Evolutionary conservation across 2,113 vertebrate genomes (phyloP).

Genomic region (Takifugu bimaculatus): DNA sequence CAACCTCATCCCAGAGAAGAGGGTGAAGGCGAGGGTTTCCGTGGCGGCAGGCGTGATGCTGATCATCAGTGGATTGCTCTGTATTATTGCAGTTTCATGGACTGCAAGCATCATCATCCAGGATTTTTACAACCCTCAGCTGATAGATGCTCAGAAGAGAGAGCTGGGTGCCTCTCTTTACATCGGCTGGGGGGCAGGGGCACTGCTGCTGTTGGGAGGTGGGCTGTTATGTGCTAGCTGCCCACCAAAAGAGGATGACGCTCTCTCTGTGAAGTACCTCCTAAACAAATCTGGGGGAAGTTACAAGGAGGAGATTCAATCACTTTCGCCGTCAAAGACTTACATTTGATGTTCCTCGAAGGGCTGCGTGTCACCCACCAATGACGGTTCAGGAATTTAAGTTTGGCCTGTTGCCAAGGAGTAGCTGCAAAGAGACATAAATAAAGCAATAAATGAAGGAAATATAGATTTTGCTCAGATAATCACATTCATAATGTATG

Average conservation of each 20-base stretch:
- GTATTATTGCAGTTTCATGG: constrained; percentile 83
- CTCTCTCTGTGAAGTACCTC: constrained; percentile 48
- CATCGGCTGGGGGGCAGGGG: constrained; percentile 81
- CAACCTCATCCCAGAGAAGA: constrained; percentile 81
- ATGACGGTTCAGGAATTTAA: background rate
- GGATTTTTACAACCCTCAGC: constrained; percentile 80
- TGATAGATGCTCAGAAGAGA: constrained; percentile 49
- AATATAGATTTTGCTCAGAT: constrained; percentile 6
- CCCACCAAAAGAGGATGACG: constrained; percentile 65
- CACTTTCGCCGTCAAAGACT: constrained; percentile 47
- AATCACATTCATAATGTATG: constrained; percentile 7
- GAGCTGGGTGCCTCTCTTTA: constrained; percentile 82
- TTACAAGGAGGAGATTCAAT: constrained; percentile 24
- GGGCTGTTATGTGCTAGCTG: constrained; percentile 83
- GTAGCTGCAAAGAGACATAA: background rate
- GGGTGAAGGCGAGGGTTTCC: constrained; percentile 77
- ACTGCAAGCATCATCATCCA: constrained; percentile 80
- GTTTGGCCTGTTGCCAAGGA: background rate
- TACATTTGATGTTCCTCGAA: constrained; percentile 53
- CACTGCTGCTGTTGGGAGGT: constrained; percentile 79
- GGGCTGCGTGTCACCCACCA: too few species aligned
- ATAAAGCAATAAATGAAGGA: constrained; percentile 28
- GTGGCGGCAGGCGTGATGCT: constrained; percentile 77
- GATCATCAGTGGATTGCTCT: constrained; percentile 76
- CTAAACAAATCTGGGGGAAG: constrained; percentile 30